Conservation (phyloP, 2,113 vertebrate species). For the Montifringilla adamsi region DNA sequence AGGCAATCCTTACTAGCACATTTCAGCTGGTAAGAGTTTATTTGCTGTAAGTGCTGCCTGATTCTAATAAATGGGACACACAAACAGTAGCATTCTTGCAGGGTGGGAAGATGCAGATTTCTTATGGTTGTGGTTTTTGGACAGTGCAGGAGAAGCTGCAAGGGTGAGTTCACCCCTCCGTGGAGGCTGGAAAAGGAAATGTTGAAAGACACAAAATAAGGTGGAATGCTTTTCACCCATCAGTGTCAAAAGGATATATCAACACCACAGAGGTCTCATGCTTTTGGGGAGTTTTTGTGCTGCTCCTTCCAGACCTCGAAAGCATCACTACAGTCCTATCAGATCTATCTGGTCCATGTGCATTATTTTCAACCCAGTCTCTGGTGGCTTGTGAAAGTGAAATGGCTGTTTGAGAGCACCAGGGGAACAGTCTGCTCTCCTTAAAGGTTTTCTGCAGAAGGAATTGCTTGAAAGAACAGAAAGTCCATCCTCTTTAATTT, state of each 20-base stretch:
- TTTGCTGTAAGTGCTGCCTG: background rate
- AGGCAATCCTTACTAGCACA: background rate
- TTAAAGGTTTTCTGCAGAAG: background rate
- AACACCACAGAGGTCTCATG: background rate
- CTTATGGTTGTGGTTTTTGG: background rate
- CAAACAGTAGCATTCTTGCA: background rate
- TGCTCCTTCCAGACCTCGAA: background rate
- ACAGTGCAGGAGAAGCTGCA: background rate
- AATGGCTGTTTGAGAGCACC: background rate
- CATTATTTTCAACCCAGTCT: background rate
- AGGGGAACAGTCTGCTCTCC: background rate
- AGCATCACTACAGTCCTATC: background rate
- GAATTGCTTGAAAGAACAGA: background rate
- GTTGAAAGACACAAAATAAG: background rate
- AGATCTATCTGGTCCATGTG: background rate
- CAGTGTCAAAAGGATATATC: background rate
- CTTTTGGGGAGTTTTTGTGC: background rate
- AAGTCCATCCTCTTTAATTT: background rate
- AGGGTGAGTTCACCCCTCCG: background rate
- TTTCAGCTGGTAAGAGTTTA: background rate
- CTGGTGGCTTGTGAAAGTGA: background rate
- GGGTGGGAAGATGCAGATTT: background rate
- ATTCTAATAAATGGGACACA: background rate
- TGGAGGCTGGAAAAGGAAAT: background rate
- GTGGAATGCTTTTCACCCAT: background rate